A percentile compares a stretch with the other conserved stretches of the same genome.
Conservation (phyloP, 2,113 vertebrate genomes). For the Eulemur macaco region DNA sequence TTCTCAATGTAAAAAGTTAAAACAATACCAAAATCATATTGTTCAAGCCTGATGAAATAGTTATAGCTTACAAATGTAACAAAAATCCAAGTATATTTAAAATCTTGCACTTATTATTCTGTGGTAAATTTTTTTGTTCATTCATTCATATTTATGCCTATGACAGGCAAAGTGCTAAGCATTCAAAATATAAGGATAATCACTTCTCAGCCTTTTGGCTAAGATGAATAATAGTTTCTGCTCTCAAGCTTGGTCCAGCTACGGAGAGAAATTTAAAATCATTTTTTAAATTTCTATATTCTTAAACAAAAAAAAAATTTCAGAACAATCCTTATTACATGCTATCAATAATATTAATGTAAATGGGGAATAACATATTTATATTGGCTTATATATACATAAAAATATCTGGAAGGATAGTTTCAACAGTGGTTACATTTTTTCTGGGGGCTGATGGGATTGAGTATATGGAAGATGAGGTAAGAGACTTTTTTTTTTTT, state of each 20-base stretch:
- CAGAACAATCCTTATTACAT: not conserved
- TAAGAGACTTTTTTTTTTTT: not conserved
- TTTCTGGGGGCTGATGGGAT: not conserved
- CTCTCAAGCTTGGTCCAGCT: not conserved
- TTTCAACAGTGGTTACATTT: not conserved
- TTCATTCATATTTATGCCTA: constrained; percentile 28
- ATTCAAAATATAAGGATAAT: not conserved
- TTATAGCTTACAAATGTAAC: constrained; percentile 40
- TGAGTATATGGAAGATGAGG: not conserved
- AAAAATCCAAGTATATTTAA: constrained; percentile 40
- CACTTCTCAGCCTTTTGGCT: not conserved
- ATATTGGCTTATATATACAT: not conserved
- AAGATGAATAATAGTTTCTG: not conserved
- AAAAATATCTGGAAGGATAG: not conserved
- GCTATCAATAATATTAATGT: not conserved
- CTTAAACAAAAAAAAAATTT: not conserved
- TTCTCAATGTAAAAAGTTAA: constrained; percentile 24
- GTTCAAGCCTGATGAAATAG: constrained; percentile 23
- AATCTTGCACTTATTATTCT: not conserved
- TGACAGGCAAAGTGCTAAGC: not conserved
- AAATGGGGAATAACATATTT: not conserved
- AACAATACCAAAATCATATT: constrained; percentile 21
- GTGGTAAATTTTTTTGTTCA: constrained; percentile 16
- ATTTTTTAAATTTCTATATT: not conserved
- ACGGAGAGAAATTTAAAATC: not conserved